Percentiles rank a stretch among this genome's conserved stretches.
Evolutionary conservation across 2,113 vertebrate genomes (phyloP).

Genomic region (Dermatemys mawii): DNA sequence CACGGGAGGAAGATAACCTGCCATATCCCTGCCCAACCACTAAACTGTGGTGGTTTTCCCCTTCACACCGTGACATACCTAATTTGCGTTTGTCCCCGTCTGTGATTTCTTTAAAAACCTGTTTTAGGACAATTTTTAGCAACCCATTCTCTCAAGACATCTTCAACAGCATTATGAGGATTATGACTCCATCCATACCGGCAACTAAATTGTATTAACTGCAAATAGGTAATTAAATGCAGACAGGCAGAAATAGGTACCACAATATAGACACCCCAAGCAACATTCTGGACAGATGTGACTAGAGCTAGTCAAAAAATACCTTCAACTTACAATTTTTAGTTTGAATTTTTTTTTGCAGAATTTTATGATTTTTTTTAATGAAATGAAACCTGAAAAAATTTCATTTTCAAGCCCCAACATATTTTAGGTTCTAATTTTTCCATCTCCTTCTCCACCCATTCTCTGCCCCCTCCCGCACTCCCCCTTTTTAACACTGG

Average conservation of each 20-base stretch:
- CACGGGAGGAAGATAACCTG: background rate
- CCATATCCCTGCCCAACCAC: background rate
- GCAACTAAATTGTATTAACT: conserved; percentile 31
- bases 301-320: background rate
- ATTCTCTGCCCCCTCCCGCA: no score
- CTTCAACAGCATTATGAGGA: background rate
- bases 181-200: conserved; percentile 8
- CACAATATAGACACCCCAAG: no score
- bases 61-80: background rate
- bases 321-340: background rate
- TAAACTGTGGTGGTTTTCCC: background rate
- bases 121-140: conserved; percentile 12
- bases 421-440: background rate
- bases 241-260: no score
- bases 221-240: background rate
- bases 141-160: background rate
- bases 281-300: background rate
- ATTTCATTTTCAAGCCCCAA: background rate
- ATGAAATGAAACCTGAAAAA: background rate
- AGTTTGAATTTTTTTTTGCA: background rate
- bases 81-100: background rate
- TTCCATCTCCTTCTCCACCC: background rate
- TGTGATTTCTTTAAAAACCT: background rate
- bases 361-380: background rate
- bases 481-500: background rate